These are phyloP conservation scores for Dicrostonyx torquatus DNA, from an alignment of 2,797 vertebrate species.

Conservation along the genomic window DNA sequence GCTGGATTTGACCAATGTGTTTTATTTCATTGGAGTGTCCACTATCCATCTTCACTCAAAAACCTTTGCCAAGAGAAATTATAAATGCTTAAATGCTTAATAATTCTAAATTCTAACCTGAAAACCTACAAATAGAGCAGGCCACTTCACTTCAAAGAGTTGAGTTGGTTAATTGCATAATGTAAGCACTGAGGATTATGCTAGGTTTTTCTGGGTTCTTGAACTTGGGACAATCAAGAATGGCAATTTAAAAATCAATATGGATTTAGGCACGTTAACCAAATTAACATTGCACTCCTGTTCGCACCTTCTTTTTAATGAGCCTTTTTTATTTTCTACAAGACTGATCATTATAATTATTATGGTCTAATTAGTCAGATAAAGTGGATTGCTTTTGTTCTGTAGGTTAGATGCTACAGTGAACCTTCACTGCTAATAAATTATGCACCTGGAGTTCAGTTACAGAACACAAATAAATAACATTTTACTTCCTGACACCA, in stretches of 20 bases:
- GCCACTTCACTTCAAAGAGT: background rate
- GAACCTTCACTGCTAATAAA: conserved; percentile 46
- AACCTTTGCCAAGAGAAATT: background rate
- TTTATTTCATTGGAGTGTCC: background rate
- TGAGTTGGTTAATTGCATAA: conserved; percentile 1
- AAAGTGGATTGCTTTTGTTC: conserved; percentile 76
- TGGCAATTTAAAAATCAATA: conserved; percentile 78
- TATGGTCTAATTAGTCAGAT: conserved; percentile 77
- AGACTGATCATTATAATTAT: conserved; percentile 77
- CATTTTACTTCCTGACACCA: background rate
- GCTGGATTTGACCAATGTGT: background rate
- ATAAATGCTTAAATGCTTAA: background rate
- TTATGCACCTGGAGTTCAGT: background rate
- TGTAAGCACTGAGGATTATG: background rate
- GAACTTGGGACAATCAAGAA: conserved; percentile 50
- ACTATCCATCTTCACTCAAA: background rate
- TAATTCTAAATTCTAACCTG: background rate
- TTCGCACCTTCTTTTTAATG: conserved; percentile 68
- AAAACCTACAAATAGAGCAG: background rate
- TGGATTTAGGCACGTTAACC: conserved; percentile 69
- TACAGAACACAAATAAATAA: conserved; percentile 5
- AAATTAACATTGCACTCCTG: conserved; percentile 72
- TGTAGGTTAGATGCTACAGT: conserved; percentile 3
- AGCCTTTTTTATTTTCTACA: conserved; percentile 78
- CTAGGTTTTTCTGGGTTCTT: conserved; percentile 48